Percentiles rank a stretch among this genome's conserved stretches.
phyloP scores from a whole-genome alignment of 2,113 vertebrate species.

The Triplophysa siluroides region DNA sequence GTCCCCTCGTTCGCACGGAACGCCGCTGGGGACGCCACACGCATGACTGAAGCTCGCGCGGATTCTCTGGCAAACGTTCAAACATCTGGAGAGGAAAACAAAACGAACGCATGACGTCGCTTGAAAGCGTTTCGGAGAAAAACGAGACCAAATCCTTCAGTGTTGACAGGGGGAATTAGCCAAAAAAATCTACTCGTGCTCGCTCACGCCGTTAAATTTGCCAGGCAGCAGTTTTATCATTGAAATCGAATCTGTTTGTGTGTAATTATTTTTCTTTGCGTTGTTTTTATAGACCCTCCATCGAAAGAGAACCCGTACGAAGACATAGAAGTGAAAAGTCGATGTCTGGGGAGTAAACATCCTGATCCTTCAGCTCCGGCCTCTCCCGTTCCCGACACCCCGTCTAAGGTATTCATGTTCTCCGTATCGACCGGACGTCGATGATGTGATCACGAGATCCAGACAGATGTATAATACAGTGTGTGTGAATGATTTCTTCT shows the following conservation, averaged over 20 bases:
- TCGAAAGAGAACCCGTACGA: slow-evolving; percentile 97
- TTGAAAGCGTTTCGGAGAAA: slow-evolving; percentile 54
- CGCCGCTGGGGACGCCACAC: no score
- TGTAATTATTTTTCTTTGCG: no score
- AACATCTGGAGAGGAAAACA: slow-evolving; percentile 62
- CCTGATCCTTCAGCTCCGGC: slow-evolving; percentile 80
- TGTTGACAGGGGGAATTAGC: slow-evolving; percentile 32
- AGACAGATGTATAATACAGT: no score
- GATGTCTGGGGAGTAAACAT: slow-evolving; percentile 86
- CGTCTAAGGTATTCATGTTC: slow-evolving; percentile 81
- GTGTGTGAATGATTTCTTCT: not conserved
- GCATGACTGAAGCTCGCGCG: slow-evolving; percentile 11
- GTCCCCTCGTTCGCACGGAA: no score
- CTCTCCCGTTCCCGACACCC: slow-evolving; percentile 80
- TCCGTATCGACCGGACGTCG: not conserved
- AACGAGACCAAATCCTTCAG: not conserved
- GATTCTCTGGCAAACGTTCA: slow-evolving; percentile 45
- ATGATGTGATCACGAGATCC: no score
- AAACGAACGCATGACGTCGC: slow-evolving; percentile 24
- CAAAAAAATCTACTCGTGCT: not conserved
- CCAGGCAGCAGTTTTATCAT: not conserved
- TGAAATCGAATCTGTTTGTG: no score
- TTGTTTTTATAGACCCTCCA: slow-evolving; percentile 79
- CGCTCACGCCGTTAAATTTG: no score
- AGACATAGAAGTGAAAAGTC: slow-evolving; percentile 91